Conservation (phyloP, 2,888 invertebrate genomes). For the Omphaloscelis lunosa region DNA sequence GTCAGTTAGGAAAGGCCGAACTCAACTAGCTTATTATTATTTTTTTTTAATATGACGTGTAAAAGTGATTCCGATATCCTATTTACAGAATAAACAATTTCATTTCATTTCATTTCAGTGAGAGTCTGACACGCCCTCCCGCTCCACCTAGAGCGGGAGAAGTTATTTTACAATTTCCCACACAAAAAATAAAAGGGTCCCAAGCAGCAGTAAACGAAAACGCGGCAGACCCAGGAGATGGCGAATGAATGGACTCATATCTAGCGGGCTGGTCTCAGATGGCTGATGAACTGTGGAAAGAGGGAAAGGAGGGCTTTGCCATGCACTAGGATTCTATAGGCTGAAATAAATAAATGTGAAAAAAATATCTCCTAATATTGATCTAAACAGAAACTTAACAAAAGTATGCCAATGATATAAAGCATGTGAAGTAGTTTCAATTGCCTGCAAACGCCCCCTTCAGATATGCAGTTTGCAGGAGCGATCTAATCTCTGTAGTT, state of each 20-base stretch:
- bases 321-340: not conserved
- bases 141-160: no score
- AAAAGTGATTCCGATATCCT: no score
- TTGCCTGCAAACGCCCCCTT: constrained; percentile 14
- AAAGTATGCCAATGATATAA: not conserved
- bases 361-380: not conserved
- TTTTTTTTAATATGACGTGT: no score
- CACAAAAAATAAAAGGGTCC: no score
- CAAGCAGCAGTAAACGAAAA: not conserved
- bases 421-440: constrained; percentile 23
- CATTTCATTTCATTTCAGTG: no score
- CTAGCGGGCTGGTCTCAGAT: not conserved
- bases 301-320: not conserved
- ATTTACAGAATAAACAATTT: no score
- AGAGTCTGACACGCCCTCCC: no score
- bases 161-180: no score
- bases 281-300: not conserved
- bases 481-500: constrained; percentile 42
- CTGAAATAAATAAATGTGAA: not conserved
- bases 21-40: no score
- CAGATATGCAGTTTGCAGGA: constrained; percentile 23
- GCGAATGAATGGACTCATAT: not conserved
- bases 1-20: no score
- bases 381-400: not conserved
- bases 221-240: not conserved